Evolutionary conservation across 2,888 invertebrate species (phyloP), one percentile per base, ranked within the genome.

Genomic region (Tipula helvola): DNA sequence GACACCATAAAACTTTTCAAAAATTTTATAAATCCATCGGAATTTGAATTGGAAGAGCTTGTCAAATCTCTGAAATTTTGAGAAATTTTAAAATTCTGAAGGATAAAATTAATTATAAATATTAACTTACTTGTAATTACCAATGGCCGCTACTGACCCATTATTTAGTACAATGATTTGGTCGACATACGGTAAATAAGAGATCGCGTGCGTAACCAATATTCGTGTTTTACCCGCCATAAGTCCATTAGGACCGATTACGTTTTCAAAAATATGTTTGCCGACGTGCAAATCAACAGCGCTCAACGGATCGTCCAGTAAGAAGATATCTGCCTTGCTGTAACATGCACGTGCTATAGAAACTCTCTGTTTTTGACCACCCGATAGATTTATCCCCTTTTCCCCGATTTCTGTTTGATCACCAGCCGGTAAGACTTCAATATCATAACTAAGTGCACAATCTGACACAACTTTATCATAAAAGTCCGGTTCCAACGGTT

Each of bases 351-450:
- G 89, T 1, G 93, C 93, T 86, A 93, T 88, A 44, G 91, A 91
- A 2, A 93, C 91, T 85, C 97, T 93, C 90, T 95, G 97, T 91
- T 96, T 97, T 91, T 96, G 97, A 0, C 97, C 97, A 2, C 97
- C 97, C 2, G 87, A 87, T 41, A 87, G 84, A 87, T 87, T 87
- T 39, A 97, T 96, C 10, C 89, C 93, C 91, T 93, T 93, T 89
- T 93, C 93, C 85, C 93, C 93, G 87, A 93, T 93, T 90, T 93
- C 93, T 2, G 93, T 93, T 88, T 90, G 89, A 88, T 93, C 93
- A 5, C 93, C 92, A 10, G 90, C 92, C 1, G 93, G 92, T 41
- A 93, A 89, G 87, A 93, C 92, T 86, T 92, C 90, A 13, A 93
- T 89, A 88, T 93, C 93, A 5, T 91, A 90, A 52, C 89, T 90